Conservation (phyloP, 1,140 invertebrate genomes). For the Rhagoletis zephyria region DNA sequence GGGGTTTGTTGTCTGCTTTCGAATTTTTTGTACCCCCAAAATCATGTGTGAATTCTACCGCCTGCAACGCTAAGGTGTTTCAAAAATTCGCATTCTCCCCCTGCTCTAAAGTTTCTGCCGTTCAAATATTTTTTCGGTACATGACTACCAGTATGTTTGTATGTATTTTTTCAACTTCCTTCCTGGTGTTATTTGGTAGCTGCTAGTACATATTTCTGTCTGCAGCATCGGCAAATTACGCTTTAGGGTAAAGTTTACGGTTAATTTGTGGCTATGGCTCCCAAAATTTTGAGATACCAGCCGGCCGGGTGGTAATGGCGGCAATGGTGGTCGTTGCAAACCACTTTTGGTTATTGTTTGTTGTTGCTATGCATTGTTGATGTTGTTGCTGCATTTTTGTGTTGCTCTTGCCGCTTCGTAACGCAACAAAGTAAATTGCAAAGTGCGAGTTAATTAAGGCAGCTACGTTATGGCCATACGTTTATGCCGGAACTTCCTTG, state of each 20-base stretch:
- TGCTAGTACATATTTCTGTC: not conserved
- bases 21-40: not conserved
- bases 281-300: not conserved
- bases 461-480: slow-evolving; percentile 39
- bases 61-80: slow-evolving; percentile 3
- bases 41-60: slow-evolving; percentile 12
- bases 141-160: not conserved
- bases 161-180: not conserved
- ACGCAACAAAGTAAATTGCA: slow-evolving; percentile 35
- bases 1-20: not conserved
- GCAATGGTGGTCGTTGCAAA: not conserved
- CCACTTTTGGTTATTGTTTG: not conserved
- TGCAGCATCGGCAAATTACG: slow-evolving; percentile 38
- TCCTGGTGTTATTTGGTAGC: not conserved
- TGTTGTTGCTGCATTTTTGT: not conserved
- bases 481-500: not conserved
- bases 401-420: not conserved
- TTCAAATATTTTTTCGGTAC: slow-evolving; percentile 2
- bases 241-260: slow-evolving; percentile 29
- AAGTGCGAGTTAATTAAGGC: slow-evolving; percentile 48
- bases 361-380: slow-evolving; percentile 12
- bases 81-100: not conserved
- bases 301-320: not conserved
- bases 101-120: not conserved
- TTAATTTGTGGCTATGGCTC: slow-evolving; percentile 41